Conservation (phyloP, 35 echinoderm and acorn worm genomes). For the Heliocidaris erythrogramma region DNA sequence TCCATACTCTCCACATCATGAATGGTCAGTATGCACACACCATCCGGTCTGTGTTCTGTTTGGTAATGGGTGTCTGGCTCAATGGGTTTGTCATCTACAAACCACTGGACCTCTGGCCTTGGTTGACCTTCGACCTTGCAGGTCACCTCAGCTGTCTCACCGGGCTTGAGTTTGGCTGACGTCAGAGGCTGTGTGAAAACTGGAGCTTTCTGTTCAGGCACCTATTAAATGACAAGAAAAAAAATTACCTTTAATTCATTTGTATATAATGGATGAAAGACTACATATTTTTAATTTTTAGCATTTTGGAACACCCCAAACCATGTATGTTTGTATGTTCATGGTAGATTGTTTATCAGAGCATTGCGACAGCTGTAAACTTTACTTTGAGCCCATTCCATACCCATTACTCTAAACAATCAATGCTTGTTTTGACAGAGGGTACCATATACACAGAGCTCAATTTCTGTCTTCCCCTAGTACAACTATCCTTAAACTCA, state of each 20-base stretch:
- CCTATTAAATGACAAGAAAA: neutral
- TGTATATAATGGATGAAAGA: too few relatives aligned
- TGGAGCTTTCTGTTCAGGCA: constrained; percentile 61
- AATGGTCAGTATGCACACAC: constrained; percentile 57
- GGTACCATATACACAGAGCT: too few relatives aligned
- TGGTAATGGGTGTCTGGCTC: constrained; percentile 56
- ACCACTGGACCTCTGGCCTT: constrained; percentile 62
- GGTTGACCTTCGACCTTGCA: constrained; percentile 75
- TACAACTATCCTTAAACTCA: too few relatives aligned
- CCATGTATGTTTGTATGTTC: too few relatives aligned
- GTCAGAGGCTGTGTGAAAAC: constrained; percentile 64
- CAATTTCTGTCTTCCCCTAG: too few relatives aligned
- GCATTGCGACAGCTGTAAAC: too few relatives aligned
- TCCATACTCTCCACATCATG: constrained; percentile 59
- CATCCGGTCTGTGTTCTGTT: constrained; percentile 47
- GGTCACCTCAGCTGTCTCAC: constrained; percentile 54
- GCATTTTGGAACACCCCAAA: too few relatives aligned
- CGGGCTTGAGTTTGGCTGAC: constrained; percentile 47
- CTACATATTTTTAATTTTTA: too few relatives aligned
- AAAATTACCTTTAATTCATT: neutral
- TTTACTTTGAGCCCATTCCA: too few relatives aligned
- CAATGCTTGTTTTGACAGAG: too few relatives aligned
- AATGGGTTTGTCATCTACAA: constrained; percentile 45
- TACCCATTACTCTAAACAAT: too few relatives aligned
- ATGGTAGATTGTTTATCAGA: too few relatives aligned